These are phyloP conservation scores for Chloroceryle aenea DNA, from an alignment of 2,113 vertebrate species.

Conservation along the genomic window DNA sequence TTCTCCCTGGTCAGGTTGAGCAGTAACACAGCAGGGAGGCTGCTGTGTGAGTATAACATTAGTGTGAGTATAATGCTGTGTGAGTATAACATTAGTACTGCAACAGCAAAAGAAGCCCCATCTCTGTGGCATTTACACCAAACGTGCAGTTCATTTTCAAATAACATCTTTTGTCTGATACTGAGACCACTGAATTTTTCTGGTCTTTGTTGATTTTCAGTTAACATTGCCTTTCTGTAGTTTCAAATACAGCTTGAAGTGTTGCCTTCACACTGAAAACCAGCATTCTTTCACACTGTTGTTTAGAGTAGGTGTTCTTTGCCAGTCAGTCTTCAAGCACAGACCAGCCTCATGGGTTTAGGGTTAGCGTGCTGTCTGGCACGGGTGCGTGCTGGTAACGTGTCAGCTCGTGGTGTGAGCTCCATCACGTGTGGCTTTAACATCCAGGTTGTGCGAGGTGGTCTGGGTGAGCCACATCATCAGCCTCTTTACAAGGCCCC, in stretches of 20 bases:
- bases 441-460: neutral
- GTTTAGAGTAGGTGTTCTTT: neutral
- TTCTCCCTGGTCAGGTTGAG: neutral
- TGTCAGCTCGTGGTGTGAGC: neutral
- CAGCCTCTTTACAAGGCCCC: neutral
- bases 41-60: neutral
- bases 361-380: neutral
- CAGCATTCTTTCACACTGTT: neutral
- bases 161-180: neutral
- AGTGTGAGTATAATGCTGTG: neutral
- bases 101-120: neutral
- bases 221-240: neutral
- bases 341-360: neutral
- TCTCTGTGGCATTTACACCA: neutral
- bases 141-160: neutral
- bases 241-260: neutral
- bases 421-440: neutral
- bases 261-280: neutral
- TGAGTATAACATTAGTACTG: neutral
- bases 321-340: neutral
- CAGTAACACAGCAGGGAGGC: neutral
- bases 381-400: accelerated
- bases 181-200: neutral
- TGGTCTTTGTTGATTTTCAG: neutral
- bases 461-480: neutral